Conservation (phyloP, 2,888 invertebrate species). For the Protophormia terraenovae region DNA sequence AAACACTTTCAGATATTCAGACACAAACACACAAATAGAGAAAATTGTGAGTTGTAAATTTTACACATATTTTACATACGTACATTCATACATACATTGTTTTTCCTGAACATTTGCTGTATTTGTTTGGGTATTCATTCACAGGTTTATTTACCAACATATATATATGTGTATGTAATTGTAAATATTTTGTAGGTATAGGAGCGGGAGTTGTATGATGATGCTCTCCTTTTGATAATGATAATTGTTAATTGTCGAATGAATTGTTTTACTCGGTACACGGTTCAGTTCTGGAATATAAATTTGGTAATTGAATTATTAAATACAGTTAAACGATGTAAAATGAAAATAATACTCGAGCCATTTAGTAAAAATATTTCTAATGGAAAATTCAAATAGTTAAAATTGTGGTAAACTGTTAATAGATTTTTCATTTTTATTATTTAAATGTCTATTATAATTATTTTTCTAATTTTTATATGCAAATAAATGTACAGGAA, state of each 20-base stretch:
- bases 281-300: conserved; percentile 66
- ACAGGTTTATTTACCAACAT: not conserved
- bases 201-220: conserved; percentile 17
- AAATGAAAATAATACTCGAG: conserved; percentile 57
- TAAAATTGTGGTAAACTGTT: conserved; percentile 35
- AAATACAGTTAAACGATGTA: conserved; percentile 63
- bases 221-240: conserved; percentile 71
- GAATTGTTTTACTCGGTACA: conserved; percentile 62
- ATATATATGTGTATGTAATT: not conserved
- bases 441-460: not conserved
- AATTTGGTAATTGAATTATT: conserved; percentile 71
- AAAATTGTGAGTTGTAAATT: conserved; percentile 20
- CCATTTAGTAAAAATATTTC: conserved; percentile 57
- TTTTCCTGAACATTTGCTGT: conserved; percentile 18
- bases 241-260: conserved; percentile 72
- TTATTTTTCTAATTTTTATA: not conserved
- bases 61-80: conserved; percentile 21
- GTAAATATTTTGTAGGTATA: not conserved
- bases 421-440: conserved; percentile 46
- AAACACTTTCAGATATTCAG: too few relatives aligned
- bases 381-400: conserved; percentile 59
- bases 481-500: not conserved
- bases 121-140: not conserved
- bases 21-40: not conserved
- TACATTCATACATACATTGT: not conserved